Evolutionary conservation across 2,888 invertebrate species (phyloP), one percentile per base, ranked within the genome.

Genomic region (Disparrhopalites patrizii): DNA sequence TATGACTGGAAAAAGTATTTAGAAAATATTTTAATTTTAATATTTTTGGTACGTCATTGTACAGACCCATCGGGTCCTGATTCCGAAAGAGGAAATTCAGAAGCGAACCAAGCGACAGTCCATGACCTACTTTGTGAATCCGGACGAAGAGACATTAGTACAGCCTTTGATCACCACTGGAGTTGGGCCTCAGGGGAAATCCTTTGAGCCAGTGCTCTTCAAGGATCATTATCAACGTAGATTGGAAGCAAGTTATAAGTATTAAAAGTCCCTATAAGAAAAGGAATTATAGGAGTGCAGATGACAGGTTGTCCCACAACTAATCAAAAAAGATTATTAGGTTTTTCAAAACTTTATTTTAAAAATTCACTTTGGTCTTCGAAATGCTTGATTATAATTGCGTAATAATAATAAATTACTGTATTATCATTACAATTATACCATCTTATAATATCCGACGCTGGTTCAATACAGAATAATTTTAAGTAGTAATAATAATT

Each of bases 101-200:
- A 66, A 69, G 28, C 55, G 61, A 20, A 47, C 25, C 31, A 47
- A 69, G 1, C 69, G 77, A 4, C 73, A 74, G 51, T 77, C 77
- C 13, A 70, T 77, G 23, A 77, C 73, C 20, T 76, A 72, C 62
- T 77, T 77, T 64, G 70, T 76, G 7, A 76, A 77, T 55, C 77
- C 77, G 1, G 76, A 76, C 65, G 72, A 75, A 58, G 71, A 71
- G 1, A 68, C 70, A 4, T 20, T 73, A 7, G 68, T 77, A 1
- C 30, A 57, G 31, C 75, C 76, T 8, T 52, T 76, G 23, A 68
- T 5, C 3, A 3, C 55, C 58, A 8, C 68, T n/a, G 20, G 30
- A 28, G 38, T 38, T n/a, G 50, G 51, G 36, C 54, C 60, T 20
- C n/a, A n/a, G n/a, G 47, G n/a, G 13, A 28, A 3, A 55, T 28